Base-by-base conservation (phyloP, 1,140 invertebrate species). In the Saccostrea glomerata region DNA sequence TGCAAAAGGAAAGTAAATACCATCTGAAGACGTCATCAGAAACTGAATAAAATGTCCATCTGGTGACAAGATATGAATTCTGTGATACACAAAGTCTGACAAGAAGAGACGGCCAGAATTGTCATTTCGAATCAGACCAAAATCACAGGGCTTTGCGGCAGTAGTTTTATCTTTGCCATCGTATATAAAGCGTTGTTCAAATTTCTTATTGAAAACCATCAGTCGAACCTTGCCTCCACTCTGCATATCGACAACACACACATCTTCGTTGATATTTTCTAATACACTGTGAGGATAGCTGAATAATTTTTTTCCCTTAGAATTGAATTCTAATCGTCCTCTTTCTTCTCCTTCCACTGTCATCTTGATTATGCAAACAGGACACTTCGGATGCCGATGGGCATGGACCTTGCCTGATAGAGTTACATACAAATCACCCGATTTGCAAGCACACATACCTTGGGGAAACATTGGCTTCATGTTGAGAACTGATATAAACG, bases 181-280 rank as follows among this genome's bases (percentile, higher is more conserved):
- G 25, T 85, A 85, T 15, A 30, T 60, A 47, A 85, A 85, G 6
- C 56, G 54, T 30, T 56, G 58, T 5, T 85, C 56, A 23, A 60
- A 58, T 30, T 36, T 85, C 2, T 63, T 63, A 60, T 85, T 20
- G 56, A 85, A 85, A 56, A 85, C 84, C 55, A 85, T 25, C 23
- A 85, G 55, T 20, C 17, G n/a, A 25, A 85, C 84, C 36, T 63
- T 85, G 0, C 55, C 84, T 23, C 58, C 23, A 23, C 25, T 25
- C 13, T 60, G 84, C 55, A 85, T 58, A 60, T 85, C 84, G 2
- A 85, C n/a, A 58, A 85, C 56, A 85, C 84, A 85, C 20, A 85
- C 12, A 56, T 85, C 84, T 85, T 63, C 84, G 17, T 85, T 85
- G 12, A 85, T 56, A 63, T 85, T 85, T 85, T 85, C 84, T 36